Conservation (phyloP, 2,113 vertebrate genomes). For the Chunga burmeisteri region DNA sequence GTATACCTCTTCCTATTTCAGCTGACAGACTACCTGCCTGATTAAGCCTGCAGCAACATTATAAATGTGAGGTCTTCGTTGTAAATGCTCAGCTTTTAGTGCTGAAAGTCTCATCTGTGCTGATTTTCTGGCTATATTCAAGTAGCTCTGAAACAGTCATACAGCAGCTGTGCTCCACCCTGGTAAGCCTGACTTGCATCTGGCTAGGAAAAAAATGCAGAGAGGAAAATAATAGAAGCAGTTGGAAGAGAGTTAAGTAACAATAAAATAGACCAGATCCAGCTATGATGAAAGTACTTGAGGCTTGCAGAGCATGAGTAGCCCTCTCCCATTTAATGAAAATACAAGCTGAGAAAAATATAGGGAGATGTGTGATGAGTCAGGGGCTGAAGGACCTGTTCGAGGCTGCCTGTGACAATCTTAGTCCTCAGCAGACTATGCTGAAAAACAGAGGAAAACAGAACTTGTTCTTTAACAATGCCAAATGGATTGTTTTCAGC, state of each 20-base stretch:
- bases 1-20: not conserved
- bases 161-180: not conserved
- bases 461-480: not conserved
- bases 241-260: not conserved
- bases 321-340: not conserved
- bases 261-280: not conserved
- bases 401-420: not conserved
- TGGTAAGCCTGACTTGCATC: not conserved
- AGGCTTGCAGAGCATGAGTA: not conserved
- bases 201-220: not conserved
- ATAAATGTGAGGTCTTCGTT: not conserved
- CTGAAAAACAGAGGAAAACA: not conserved
- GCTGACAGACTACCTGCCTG: not conserved
- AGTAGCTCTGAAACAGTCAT: not conserved
- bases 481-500: not conserved
- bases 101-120: not conserved
- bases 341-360: not conserved
- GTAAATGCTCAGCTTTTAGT: not conserved
- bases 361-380: not conserved
- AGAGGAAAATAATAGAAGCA: not conserved
- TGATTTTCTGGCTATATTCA: not conserved
- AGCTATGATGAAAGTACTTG: not conserved
- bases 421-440: not conserved
- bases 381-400: not conserved
- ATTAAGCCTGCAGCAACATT: accelerated